Base-by-base conservation (phyloP, 2,888 invertebrate genomes). In the Anorthoa munda region DNA sequence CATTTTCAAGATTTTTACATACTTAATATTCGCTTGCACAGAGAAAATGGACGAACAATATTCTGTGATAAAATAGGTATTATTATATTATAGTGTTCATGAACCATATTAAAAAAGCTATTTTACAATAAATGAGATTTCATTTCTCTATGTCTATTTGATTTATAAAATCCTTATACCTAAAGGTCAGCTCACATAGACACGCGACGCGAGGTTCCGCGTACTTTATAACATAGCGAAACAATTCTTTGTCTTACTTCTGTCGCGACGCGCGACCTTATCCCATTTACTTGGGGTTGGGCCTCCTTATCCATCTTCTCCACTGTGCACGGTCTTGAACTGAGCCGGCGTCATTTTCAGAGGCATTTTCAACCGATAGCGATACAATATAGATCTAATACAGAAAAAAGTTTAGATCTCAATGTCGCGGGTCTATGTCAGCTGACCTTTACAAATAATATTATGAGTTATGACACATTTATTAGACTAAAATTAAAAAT, bases 31-130 rank as follows among this genome's bases (percentile, higher is more conserved):
- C 64, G 72, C 72, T 82, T n/a, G 53, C 64, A 58, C 55, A 63
- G 70, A 74, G 64, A 61, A 72, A 77, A 77, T 81, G 79, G 66
- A 78, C 59, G 53, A 75, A 84, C 77, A 81, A 83, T 88, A 78
- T 87, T 88, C 90, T 92, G 90, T 90, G 89, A 89, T 89, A 89
- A 81, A 79, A 82, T 85, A 87, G 83, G 82, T 89, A 85, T 87
- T 86, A 72, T 77, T 83, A n/a, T n/a, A n/a, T n/a, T n/a, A n/a
- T n/a, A 83, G 84, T 85, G 77, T 83, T 75, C 69, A 69, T 80
- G 75, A 59, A 48, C n/a, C n/a, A 75, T 71, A 80, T 83, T 87
- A 86, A 82, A 82, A 79, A 83, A 84, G 73, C 79, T 86, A 84
- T 85, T 81, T 83, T 80, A 75, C 66, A 75, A 67, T 65, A 70